A percentile compares a stretch with the other conserved stretches of the same genome.
These are phyloP conservation scores for Pediacus dermestoides DNA, from an alignment of 2,888 invertebrate genomes.

Conservation along the genomic window DNA sequence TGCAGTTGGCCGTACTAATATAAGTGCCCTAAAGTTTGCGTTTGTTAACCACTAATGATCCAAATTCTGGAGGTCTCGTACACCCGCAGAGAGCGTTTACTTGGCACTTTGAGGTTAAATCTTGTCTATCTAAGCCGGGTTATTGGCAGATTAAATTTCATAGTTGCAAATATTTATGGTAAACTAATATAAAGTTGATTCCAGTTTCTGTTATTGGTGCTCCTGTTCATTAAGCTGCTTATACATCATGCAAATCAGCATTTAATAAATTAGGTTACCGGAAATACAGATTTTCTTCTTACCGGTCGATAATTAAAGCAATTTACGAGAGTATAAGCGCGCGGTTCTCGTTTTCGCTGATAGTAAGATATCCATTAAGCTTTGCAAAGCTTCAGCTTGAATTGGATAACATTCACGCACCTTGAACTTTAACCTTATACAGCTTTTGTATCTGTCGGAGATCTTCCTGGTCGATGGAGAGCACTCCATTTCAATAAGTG, in stretches of 20 bases:
- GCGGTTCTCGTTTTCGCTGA: conserved; percentile 17
- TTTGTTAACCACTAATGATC: conserved; percentile 37
- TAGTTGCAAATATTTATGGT: too few relatives aligned
- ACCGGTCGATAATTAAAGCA: conserved; percentile 29
- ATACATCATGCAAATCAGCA: conserved; percentile 16
- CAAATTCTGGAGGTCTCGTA: too few relatives aligned
- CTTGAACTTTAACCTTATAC: conserved; percentile 27
- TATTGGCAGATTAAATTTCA: too few relatives aligned
- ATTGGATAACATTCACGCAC: conserved; percentile 27
- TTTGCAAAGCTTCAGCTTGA: conserved; percentile 18
- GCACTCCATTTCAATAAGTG: too few relatives aligned
- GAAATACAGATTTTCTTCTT: conserved; percentile 24
- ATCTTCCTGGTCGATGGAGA: too few relatives aligned
- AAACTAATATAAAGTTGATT: too few relatives aligned
- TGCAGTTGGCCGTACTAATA: conserved; percentile 31
- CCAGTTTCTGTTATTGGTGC: too few relatives aligned
- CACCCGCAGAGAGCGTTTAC: conserved; percentile 1
- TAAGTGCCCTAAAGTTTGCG: conserved; percentile 34
- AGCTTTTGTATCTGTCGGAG: too few relatives aligned
- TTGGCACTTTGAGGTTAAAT: conserved; percentile 2
- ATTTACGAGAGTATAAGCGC: conserved; percentile 23
- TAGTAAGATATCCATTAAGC: conserved; percentile 22
- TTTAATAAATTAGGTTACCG: conserved; percentile 21
- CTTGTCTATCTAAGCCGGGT: too few relatives aligned
- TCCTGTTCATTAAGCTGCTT: conserved; percentile 6